Evolutionary conservation across 2,888 invertebrate species (phyloP).

Genomic region (Hermaeophaga mercurialis): DNA sequence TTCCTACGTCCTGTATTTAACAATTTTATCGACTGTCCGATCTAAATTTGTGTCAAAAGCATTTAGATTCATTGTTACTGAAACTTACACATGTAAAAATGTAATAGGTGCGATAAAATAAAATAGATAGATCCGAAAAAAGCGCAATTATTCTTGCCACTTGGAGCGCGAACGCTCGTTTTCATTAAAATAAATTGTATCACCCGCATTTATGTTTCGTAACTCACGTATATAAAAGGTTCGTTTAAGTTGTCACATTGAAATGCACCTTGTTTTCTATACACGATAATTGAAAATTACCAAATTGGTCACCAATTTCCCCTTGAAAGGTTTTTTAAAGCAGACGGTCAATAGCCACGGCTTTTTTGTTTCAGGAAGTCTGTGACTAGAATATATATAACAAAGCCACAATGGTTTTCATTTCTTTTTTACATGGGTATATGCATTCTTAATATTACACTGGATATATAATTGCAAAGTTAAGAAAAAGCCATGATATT

Average conservation of each 20-base stretch:
- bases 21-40: conserved; percentile 29
- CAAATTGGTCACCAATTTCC: conserved; percentile 31
- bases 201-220: conserved; percentile 33
- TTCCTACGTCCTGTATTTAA: conserved; percentile 32
- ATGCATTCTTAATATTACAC: too few relatives aligned
- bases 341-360: conserved; percentile 19
- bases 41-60: conserved; percentile 34
- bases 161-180: conserved; percentile 30
- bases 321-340: conserved; percentile 24
- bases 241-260: conserved; percentile 35
- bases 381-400: conserved; percentile 15
- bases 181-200: conserved; percentile 34
- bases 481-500: too few relatives aligned
- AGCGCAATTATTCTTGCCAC: conserved; percentile 31
- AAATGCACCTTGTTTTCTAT: conserved; percentile 34
- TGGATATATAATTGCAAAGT: too few relatives aligned
- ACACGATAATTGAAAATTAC: conserved; percentile 31
- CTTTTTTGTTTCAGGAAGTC: conserved; percentile 22
- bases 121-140: conserved; percentile 32
- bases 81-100: conserved; percentile 33
- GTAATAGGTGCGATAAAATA: conserved; percentile 34
- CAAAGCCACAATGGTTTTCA: too few relatives aligned
- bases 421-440: too few relatives aligned
- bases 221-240: conserved; percentile 32
- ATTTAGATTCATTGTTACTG: conserved; percentile 33